Conservation (phyloP, 2,797 vertebrate genomes). For the Tiaroga cobitis region DNA sequence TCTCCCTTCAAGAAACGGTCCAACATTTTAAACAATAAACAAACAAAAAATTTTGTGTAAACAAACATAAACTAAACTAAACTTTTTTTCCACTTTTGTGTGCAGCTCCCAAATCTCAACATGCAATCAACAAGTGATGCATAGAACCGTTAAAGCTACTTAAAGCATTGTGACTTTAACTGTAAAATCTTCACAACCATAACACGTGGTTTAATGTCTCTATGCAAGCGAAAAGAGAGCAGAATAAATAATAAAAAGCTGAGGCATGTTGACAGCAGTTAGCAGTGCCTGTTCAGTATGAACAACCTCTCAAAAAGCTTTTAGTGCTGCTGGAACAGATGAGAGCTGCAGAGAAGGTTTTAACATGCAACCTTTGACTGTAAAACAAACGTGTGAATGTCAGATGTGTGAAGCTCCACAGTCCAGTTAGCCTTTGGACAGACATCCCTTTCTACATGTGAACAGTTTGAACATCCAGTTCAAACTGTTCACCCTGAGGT, state of each 20-base stretch:
- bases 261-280: constrained; percentile 11
- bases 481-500: constrained; percentile 15
- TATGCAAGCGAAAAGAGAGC: constrained; percentile 11
- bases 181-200: background rate
- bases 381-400: background rate
- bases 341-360: background rate
- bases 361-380: background rate
- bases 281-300: constrained; percentile 12
- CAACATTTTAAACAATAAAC: background rate
- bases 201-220: background rate
- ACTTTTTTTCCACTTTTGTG: background rate
- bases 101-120: background rate
- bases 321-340: constrained; percentile 4
- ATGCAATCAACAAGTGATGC: background rate
- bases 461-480: background rate
- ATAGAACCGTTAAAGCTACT: background rate
- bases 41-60: background rate
- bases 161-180: background rate
- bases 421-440: constrained; percentile 1
- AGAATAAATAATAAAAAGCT: constrained; percentile 44
- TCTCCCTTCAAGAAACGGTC: background rate
- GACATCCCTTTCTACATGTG: background rate
- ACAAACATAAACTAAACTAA: background rate
- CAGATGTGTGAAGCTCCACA: background rate
- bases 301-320: constrained; percentile 27